These are phyloP conservation scores for Apamea monoglypha DNA, from an alignment of 2,888 invertebrate genomes.

Conservation along the genomic window DNA sequence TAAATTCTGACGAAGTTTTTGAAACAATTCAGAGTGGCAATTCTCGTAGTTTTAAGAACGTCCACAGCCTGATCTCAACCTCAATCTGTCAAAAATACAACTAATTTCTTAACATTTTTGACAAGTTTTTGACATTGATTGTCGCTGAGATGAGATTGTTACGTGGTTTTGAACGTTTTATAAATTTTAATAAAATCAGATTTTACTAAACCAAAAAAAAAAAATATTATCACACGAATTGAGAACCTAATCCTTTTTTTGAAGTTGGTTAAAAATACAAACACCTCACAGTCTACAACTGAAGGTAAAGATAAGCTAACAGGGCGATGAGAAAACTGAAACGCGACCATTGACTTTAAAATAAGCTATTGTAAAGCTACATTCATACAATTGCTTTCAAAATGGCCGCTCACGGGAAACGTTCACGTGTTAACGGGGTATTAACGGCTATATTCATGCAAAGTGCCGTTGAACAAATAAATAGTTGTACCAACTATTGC, in stretches of 20 bases:
- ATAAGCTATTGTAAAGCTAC: constrained; percentile 40
- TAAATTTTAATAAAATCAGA: too few relatives aligned
- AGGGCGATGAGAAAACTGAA: constrained; percentile 29
- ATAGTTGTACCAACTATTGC: constrained; percentile 56
- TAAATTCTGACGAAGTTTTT: not conserved
- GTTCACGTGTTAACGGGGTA: constrained; percentile 54
- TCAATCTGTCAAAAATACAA: not conserved
- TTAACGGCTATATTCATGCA: constrained; percentile 62
- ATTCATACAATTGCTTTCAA: constrained; percentile 47
- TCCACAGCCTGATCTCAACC: not conserved
- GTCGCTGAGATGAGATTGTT: not conserved
- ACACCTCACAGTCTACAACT: not conserved
- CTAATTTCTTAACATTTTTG: not conserved
- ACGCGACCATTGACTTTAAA: constrained; percentile 51
- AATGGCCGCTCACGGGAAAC: constrained; percentile 52
- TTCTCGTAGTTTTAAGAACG: not conserved
- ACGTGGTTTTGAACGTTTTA: not conserved
- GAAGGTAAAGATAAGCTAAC: constrained; percentile 23
- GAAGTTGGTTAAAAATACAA: not conserved
- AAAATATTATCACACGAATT: too few relatives aligned
- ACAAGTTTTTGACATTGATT: not conserved
- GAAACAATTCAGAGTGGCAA: not conserved
- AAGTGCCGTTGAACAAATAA: constrained; percentile 61
- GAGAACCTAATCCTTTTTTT: too few relatives aligned
- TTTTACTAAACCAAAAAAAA: too few relatives aligned